Conservation (phyloP, 1,140 invertebrate genomes). For the Bicyclus anynana region DNA sequence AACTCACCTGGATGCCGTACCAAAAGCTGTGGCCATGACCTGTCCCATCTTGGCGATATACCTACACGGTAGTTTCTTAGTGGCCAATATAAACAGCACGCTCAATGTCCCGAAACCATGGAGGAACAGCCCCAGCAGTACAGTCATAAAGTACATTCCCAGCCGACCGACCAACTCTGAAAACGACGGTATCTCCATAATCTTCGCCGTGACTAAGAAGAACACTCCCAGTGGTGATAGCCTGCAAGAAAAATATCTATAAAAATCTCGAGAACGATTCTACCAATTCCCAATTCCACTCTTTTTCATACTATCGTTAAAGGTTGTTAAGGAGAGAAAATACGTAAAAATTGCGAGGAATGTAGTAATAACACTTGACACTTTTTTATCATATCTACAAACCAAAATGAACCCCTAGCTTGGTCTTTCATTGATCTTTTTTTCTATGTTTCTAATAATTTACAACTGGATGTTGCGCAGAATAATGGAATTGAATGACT, state of each 20-base stretch:
- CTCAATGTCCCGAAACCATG: conserved; percentile 94
- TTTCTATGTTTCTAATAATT: too few relatives aligned
- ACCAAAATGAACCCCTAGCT: too few relatives aligned
- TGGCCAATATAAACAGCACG: conserved; percentile 87
- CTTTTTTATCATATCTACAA: too few relatives aligned
- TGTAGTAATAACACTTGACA: too few relatives aligned
- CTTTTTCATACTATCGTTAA: too few relatives aligned
- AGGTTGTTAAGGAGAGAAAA: too few relatives aligned
- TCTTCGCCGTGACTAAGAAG: conserved; percentile 93
- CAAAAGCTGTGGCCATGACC: conserved; percentile 93
- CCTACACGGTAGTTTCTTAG: conserved; percentile 87
- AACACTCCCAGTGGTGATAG: conserved; percentile 94
- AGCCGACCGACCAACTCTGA: conserved; percentile 88
- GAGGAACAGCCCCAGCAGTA: conserved; percentile 90
- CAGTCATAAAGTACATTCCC: conserved; percentile 94
- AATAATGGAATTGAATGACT: too few relatives aligned
- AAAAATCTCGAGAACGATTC: too few relatives aligned
- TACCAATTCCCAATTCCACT: too few relatives aligned
- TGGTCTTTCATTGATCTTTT: too few relatives aligned
- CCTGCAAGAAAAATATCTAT: conserved; percentile 81
- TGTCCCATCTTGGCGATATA: conserved; percentile 91
- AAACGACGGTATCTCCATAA: conserved; percentile 92
- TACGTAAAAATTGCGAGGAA: too few relatives aligned
- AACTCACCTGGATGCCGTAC: conserved; percentile 91
- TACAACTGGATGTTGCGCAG: too few relatives aligned